Evolutionary conservation across 37 sponge, comb jelly and placozoan genomes (phyloP).

Genomic region (Axinella damicornis): DNA sequence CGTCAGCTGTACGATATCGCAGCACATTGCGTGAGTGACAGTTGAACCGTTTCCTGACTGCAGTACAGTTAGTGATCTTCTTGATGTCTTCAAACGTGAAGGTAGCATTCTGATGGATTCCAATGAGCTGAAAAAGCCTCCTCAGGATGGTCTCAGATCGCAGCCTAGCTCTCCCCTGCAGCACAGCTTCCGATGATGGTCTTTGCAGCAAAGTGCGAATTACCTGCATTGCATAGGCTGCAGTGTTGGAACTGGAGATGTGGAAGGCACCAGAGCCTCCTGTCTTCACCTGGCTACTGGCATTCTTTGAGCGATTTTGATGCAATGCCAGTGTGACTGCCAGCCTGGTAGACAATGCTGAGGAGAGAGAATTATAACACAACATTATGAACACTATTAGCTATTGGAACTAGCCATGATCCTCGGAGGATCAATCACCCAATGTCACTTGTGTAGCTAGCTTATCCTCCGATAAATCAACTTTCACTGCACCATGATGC

Average conservation of each 20-base stretch:
- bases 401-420: no score
- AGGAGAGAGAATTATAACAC: not conserved
- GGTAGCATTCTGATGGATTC: not conserved
- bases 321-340: constrained; percentile 20
- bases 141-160: constrained; percentile 15
- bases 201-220: not conserved
- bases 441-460: no score
- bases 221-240: not conserved
- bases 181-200: not conserved
- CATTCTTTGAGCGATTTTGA: no score
- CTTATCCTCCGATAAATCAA: no score
- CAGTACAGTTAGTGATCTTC: constrained; percentile 24
- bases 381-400: no score
- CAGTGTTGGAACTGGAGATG: not conserved
- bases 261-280: not conserved
- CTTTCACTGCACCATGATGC: no score
- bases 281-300: no score
- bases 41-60: not conserved
- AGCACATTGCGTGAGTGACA: constrained; percentile 17
- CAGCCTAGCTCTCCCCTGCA: constrained; percentile 24
- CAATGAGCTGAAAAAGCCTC: not conserved
- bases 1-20: constrained; percentile 75
- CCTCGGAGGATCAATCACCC: no score
- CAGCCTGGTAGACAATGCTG: constrained; percentile 22
- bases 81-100: constrained; percentile 15